These are phyloP conservation scores for Turdus rufiventris DNA, from an alignment of 2,113 vertebrate genomes.

Conservation along the genomic window DNA sequence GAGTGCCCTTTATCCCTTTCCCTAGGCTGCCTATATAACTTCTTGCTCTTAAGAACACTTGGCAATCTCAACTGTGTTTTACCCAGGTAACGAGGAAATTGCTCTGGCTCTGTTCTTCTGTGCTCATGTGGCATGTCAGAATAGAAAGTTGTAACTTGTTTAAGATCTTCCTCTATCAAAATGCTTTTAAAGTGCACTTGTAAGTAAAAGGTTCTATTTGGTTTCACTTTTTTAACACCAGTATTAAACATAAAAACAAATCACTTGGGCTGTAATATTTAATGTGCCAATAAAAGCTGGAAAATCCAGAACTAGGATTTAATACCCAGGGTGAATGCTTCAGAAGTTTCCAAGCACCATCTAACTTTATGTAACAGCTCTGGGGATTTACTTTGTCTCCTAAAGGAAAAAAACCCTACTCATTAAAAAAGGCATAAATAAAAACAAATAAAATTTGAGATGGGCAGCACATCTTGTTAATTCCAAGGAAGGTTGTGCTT, in stretches of 20 bases:
- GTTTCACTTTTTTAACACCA: background rate
- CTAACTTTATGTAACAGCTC: background rate
- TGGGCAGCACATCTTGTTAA: background rate
- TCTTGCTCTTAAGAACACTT: background rate
- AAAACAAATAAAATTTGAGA: background rate
- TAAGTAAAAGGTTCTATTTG: constrained; percentile 1
- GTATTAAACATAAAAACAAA: background rate
- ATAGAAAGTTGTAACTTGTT: background rate
- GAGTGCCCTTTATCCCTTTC: background rate
- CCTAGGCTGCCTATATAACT: background rate
- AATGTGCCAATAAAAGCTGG: background rate
- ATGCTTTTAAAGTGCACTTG: background rate
- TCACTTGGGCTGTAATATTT: background rate
- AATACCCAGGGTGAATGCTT: background rate
- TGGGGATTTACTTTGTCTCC: background rate
- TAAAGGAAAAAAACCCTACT: background rate
- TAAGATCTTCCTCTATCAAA: constrained; percentile 1
- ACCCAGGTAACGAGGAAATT: background rate
- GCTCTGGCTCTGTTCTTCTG: background rate
- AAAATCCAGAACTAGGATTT: background rate
- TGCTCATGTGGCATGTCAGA: background rate
- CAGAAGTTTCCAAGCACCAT: background rate
- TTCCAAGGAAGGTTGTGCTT: background rate
- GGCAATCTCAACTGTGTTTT: background rate
- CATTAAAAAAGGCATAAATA: background rate